Evolutionary conservation across 2,888 invertebrate species (phyloP).

Genomic region (Villa cingulata): DNA sequence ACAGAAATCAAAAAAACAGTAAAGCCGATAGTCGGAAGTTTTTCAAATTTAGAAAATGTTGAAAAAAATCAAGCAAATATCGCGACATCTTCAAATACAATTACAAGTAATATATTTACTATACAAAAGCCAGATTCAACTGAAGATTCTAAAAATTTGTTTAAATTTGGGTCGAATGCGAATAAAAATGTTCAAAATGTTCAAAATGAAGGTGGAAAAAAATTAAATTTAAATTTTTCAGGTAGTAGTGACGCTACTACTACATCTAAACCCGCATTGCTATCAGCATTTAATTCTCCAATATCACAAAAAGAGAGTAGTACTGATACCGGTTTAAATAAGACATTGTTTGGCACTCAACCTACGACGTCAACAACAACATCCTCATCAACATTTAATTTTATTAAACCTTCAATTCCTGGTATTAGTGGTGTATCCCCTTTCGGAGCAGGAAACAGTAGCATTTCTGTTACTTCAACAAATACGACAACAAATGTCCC

Average conservation of each 20-base stretch:
- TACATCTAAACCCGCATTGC: not conserved
- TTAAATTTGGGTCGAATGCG: not conserved
- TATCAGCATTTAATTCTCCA: constrained; percentile 11
- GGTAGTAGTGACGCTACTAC: not conserved
- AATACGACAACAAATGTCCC: not conserved
- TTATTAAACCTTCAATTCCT: constrained; percentile 9
- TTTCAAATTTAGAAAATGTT: not conserved
- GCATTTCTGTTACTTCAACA: constrained; percentile 4
- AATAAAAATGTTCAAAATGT: not conserved
- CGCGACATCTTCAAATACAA: not conserved
- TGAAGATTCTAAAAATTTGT: not conserved
- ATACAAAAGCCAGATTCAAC: not conserved
- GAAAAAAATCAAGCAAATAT: not conserved
- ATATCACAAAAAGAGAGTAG: not conserved
- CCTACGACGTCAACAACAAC: constrained; percentile 7
- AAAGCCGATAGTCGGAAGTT: not conserved
- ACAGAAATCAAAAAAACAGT: constrained; percentile 8
- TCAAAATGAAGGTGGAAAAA: not conserved
- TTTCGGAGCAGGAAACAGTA: constrained; percentile 13
- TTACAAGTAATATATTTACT: not conserved
- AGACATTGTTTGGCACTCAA: constrained; percentile 5
- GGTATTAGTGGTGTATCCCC: constrained; percentile 11
- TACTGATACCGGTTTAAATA: constrained; percentile 4
- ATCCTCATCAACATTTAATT: constrained; percentile 5
- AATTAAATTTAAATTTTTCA: not conserved